phyloP scores from a whole-genome alignment of 1,140 invertebrate genomes.

The Druon quercuslanigerum region DNA sequence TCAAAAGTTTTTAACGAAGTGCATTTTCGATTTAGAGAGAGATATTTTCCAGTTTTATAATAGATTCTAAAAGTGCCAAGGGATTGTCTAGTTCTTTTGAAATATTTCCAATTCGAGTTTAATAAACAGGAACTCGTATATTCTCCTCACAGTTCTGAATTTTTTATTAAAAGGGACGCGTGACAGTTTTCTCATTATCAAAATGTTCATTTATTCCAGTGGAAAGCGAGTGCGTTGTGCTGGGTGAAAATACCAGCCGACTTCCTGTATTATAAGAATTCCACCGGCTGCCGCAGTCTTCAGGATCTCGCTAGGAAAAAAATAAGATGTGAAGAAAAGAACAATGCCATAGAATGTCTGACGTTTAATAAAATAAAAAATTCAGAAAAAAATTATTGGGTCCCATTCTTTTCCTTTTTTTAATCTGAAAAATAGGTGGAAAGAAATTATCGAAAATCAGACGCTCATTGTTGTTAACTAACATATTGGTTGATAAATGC shows the following conservation, averaged over 20 bases:
- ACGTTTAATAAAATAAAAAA: too few species aligned
- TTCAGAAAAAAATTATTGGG: too few species aligned
- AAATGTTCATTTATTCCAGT: slow-evolving; percentile 52
- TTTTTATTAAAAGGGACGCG: slow-evolving; percentile 11
- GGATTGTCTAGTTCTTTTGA: background rate
- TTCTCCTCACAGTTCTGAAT: background rate
- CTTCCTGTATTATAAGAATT: slow-evolving; percentile 57
- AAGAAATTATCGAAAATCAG: too few species aligned
- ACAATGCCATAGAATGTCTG: too few species aligned
- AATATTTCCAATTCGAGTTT: background rate
- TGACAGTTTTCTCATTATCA: slow-evolving; percentile 55
- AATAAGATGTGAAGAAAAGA: background rate
- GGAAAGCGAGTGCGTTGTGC: slow-evolving; percentile 50
- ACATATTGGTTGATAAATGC: too few species aligned
- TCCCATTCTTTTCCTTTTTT: too few species aligned
- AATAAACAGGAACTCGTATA: background rate
- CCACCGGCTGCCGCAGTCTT: slow-evolving; percentile 49
- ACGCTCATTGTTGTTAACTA: too few species aligned
- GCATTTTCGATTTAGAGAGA: too few species aligned
- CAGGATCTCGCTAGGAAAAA: slow-evolving; percentile 36
- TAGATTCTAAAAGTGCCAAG: too few species aligned
- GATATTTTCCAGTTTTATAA: too few species aligned
- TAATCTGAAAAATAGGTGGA: too few species aligned
- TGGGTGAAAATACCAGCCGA: slow-evolving; percentile 52
- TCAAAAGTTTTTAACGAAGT: background rate